phyloP scores from a whole-genome alignment of 2,888 invertebrate genomes.

The Melanchra persicariae region DNA sequence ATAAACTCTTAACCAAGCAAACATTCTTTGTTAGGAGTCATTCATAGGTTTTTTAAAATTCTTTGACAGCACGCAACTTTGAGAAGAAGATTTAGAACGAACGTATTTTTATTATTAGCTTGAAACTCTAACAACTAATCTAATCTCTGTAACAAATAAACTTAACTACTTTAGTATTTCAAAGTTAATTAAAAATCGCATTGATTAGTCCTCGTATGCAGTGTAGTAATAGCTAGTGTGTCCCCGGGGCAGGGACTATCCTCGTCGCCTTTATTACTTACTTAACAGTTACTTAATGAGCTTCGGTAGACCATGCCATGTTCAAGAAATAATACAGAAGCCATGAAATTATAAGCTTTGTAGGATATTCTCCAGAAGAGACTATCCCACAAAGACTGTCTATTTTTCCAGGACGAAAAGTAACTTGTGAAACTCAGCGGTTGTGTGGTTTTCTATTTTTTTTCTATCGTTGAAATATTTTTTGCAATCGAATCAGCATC shows the following conservation, averaged over 20 bases:
- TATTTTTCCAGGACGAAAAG: neutral
- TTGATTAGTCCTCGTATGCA: constrained; percentile 22
- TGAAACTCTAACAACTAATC: neutral
- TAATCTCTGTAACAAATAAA: neutral
- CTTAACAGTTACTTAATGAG: constrained; percentile 10
- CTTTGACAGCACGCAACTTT: too few relatives aligned
- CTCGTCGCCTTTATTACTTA: constrained; percentile 13
- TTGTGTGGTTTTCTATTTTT: too few relatives aligned
- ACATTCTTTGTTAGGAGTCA: too few relatives aligned
- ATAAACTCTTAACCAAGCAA: too few relatives aligned
- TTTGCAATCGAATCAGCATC: neutral
- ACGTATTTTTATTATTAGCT: neutral
- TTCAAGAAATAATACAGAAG: neutral
- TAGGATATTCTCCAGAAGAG: too few relatives aligned
- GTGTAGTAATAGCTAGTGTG: constrained; percentile 28
- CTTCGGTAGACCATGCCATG: neutral
- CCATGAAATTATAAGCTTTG: neutral
- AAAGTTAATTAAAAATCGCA: constrained; percentile 46
- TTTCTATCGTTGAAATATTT: neutral
- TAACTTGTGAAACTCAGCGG: neutral
- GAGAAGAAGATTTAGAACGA: neutral
- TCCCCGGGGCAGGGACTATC: constrained; percentile 20
- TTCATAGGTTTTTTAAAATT: too few relatives aligned
- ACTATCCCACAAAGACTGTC: too few relatives aligned
- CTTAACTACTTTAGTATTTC: constrained; percentile 4